phyloP scores from a whole-genome alignment of 2,797 vertebrate species.

The Falco columbarius region DNA sequence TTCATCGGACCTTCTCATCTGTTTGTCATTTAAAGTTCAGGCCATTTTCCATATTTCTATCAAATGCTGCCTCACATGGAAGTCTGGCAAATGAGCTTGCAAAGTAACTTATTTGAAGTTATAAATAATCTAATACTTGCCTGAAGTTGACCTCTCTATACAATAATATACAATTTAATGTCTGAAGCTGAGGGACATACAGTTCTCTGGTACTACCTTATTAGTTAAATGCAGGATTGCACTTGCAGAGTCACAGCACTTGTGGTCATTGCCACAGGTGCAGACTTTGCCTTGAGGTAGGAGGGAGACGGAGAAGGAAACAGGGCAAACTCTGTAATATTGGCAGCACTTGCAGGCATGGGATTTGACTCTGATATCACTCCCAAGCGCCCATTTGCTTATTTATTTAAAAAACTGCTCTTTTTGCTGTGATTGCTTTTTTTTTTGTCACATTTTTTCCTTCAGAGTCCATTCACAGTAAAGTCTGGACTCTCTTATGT shows the following conservation, averaged over 20 bases:
- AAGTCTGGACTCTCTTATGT: not conserved
- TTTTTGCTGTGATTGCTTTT: slow-evolving; percentile 25
- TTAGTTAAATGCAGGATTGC: not conserved
- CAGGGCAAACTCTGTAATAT: not conserved
- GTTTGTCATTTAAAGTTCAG: slow-evolving; percentile 91
- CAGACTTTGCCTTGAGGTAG: not conserved
- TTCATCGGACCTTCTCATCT: slow-evolving; percentile 89
- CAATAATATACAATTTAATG: slow-evolving; percentile 67
- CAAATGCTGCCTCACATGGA: slow-evolving; percentile 87
- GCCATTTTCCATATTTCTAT: slow-evolving; percentile 90
- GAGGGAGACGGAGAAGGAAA: not conserved
- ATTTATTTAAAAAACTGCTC: not conserved
- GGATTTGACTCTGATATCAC: not conserved
- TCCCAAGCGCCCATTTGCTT: not conserved
- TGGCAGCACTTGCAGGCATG: not conserved
- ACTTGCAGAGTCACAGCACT: not conserved
- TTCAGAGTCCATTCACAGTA: not conserved
- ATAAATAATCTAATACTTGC: slow-evolving; percentile 85
- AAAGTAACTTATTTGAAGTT: slow-evolving; percentile 87
- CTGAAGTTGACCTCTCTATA: slow-evolving; percentile 73
- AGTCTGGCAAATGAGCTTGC: slow-evolving; percentile 78
- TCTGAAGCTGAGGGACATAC: slow-evolving; percentile 30
- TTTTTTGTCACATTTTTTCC: slow-evolving; percentile 21
- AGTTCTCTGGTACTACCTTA: not conserved
- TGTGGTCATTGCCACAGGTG: not conserved